A percentile compares a stretch with the other conserved stretches of the same genome.
Conservation (phyloP, 2,797 vertebrate species). For the Acomys russatus region DNA sequence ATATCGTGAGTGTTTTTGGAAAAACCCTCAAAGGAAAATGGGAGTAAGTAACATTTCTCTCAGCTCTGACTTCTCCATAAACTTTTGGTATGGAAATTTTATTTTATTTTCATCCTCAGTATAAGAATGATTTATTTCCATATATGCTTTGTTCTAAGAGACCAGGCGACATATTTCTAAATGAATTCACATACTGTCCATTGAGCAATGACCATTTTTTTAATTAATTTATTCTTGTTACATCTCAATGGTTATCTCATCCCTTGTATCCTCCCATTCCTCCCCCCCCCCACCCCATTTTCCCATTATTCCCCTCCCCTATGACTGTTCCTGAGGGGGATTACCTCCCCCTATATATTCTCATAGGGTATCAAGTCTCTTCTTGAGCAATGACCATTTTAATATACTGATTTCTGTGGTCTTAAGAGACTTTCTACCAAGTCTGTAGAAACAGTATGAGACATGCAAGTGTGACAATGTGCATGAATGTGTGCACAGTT, state of each 20-base stretch:
- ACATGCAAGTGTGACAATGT: background rate
- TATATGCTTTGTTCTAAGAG: conserved; percentile 59
- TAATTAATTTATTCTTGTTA: too few species aligned
- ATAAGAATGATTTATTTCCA: conserved; percentile 48
- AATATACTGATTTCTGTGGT: background rate
- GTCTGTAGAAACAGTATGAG: background rate
- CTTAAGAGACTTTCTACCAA: background rate
- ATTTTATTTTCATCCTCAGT: conserved; percentile 50
- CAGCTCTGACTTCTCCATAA: conserved; percentile 76
- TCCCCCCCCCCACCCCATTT: too few species aligned
- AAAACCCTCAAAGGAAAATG: conserved; percentile 68
- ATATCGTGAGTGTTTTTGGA: conserved; percentile 68
- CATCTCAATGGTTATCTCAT: too few species aligned
- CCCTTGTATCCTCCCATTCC: too few species aligned
- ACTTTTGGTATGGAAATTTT: conserved; percentile 76
- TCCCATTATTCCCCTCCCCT: too few species aligned
- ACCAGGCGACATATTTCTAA: conserved; percentile 41
- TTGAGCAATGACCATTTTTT: background rate
- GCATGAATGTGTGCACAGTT: background rate
- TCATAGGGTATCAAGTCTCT: too few species aligned
- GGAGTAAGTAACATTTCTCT: conserved; percentile 74
- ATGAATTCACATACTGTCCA: background rate
- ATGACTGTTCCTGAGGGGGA: too few species aligned
- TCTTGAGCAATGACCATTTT: background rate
- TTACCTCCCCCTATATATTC: too few species aligned